Evolutionary conservation across 1,140 invertebrate genomes (phyloP), one percentile per base, ranked within the genome.

Genomic region (Eulimnadia texana): DNA sequence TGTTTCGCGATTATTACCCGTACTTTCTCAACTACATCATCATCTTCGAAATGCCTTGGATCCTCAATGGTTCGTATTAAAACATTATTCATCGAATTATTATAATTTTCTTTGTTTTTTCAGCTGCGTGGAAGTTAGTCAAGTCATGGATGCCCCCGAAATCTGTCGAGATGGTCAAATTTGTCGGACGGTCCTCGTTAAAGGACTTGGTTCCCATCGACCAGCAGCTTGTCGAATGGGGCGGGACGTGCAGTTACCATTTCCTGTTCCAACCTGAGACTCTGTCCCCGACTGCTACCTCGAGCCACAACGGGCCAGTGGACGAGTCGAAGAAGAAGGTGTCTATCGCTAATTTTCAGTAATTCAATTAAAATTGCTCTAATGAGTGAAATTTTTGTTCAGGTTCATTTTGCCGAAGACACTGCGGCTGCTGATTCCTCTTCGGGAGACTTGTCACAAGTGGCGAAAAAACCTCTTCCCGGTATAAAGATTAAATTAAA

Each of bases 1-100:
- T 92, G 25, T 91, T 93, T 68, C 93, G 94, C 72, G 75, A 77
- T 29, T 93, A 95, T 71, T 96, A 95, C 75, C 93, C 93, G 10
- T 86, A 83, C 74, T 84, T 88, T 71, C 72, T 92, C 62, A 95
- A 92, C 70, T 91, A 92, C 69, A 90, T 98, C 63, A 76, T 96
- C 49, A 85, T 96, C 58, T 91, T 82, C 74, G 90, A 97, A 72
- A 90, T 97, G 86, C 88, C 92, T 3, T 98, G 93, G 92, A 81
- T 95, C 9, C 76, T 96, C 59, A 93, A 86, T 72, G 84, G 86
- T 88, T 27, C 22, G 20, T 16, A 19, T 13, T 20, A 22, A 25
- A 54, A 63, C 29, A 3, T 23, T 19, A 33, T 20, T 20, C 42
- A 53, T 42, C 28, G 33, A 28, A 22, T 49, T 28, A 24, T 55